Evolutionary conservation across 2,888 invertebrate species (phyloP).

Genomic region (Lasioglossum lativentre): DNA sequence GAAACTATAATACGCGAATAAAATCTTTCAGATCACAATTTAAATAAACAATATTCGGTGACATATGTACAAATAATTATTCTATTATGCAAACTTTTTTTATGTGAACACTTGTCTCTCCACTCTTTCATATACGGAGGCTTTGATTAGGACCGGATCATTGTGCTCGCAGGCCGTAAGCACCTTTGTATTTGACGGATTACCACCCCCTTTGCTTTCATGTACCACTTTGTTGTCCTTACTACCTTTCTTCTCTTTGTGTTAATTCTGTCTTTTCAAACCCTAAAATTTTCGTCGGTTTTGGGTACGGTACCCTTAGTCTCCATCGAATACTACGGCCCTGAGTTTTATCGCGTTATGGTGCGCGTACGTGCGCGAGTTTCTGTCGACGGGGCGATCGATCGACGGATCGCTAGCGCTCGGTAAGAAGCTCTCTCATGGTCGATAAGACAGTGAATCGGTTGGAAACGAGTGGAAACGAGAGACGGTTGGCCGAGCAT

Average conservation of each 20-base stretch:
- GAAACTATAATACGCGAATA: background rate
- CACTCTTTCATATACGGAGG: background rate
- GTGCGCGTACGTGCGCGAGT: background rate
- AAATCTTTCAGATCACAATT: background rate
- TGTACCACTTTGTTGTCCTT: background rate
- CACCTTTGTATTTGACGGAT: background rate
- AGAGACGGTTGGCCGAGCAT: conserved; percentile 27
- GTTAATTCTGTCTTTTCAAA: background rate
- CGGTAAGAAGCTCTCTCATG: background rate
- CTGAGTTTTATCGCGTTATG: background rate
- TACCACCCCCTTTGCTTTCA: background rate
- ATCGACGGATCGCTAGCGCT: conserved; percentile 3
- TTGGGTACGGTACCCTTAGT: background rate
- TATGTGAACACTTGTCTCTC: background rate
- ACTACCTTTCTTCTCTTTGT: background rate
- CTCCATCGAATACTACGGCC: background rate
- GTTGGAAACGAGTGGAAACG: background rate
- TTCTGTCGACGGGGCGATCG: background rate
- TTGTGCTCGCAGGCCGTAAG: background rate
- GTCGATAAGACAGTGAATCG: conserved; percentile 66
- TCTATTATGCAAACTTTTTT: background rate
- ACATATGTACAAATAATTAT: background rate
- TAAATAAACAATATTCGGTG: background rate
- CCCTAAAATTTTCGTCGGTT: background rate
- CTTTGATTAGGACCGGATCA: background rate